phyloP scores from a whole-genome alignment of 2,888 invertebrate species.

The Eulithis prunata region DNA sequence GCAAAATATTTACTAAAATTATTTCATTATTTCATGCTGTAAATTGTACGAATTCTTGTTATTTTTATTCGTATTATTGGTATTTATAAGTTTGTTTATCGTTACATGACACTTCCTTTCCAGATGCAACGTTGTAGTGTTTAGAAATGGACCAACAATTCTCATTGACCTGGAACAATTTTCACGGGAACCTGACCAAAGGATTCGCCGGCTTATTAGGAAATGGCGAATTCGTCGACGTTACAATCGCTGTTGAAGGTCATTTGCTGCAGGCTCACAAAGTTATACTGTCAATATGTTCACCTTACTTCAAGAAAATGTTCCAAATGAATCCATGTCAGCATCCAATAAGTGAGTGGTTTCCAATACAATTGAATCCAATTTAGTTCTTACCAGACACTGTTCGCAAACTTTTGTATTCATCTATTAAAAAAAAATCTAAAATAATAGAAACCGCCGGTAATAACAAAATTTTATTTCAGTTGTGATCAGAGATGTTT shows the following conservation, averaged over 20 bases:
- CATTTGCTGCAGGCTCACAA: conserved; percentile 88
- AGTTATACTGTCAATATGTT: conserved; percentile 88
- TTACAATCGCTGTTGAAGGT: conserved; percentile 86
- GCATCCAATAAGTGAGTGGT: conserved; percentile 84
- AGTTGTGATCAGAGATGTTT: conserved; percentile 89
- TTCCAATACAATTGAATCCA: conserved; percentile 20
- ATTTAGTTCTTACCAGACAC: conserved; percentile 5
- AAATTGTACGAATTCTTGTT: conserved; percentile 46
- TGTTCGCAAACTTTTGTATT: too few relatives aligned
- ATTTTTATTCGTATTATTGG: not conserved
- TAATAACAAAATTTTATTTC: conserved; percentile 46
- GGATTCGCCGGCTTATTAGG: conserved; percentile 86
- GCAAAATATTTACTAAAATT: conserved; percentile 52
- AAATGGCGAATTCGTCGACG: conserved; percentile 85
- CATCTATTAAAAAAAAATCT: too few relatives aligned
- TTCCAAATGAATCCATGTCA: conserved; percentile 87
- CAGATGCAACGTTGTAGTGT: conserved; percentile 62
- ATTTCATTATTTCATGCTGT: conserved; percentile 37
- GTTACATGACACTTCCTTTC: conserved; percentile 36
- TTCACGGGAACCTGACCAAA: conserved; percentile 87
- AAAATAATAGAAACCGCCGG: too few relatives aligned
- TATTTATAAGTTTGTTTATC: conserved; percentile 7
- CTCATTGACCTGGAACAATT: conserved; percentile 90
- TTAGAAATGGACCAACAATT: conserved; percentile 87
- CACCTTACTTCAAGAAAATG: conserved; percentile 88